A percentile compares a stretch with the other conserved stretches of the same genome.
phyloP scores from a whole-genome alignment of 2,888 invertebrate species.

The Parelbella ahira region DNA sequence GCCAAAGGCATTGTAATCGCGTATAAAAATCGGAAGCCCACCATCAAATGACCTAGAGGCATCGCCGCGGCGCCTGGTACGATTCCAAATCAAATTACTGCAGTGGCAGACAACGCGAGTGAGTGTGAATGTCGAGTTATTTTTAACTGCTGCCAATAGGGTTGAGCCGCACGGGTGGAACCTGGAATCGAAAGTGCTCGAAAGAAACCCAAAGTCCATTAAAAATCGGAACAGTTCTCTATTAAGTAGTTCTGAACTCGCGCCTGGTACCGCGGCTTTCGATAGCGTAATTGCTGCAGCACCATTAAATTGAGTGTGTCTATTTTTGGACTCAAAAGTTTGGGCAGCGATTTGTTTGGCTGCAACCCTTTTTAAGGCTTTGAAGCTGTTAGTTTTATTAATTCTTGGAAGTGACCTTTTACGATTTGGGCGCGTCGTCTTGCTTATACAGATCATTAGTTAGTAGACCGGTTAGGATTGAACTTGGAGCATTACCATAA shows the following conservation, averaged over 20 bases:
- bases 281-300: slow-evolving; percentile 5
- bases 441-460: no score
- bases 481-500: no score
- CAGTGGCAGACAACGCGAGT: slow-evolving; percentile 17
- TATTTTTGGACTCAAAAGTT: no score
- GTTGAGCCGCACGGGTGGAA: no score
- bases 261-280: slow-evolving; percentile 8
- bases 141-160: slow-evolving; percentile 6
- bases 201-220: slow-evolving; percentile 14
- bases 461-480: no score
- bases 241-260: not conserved
- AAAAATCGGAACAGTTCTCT: slow-evolving; percentile 9
- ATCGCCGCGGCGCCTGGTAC: slow-evolving; percentile 20
- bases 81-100: slow-evolving; percentile 22
- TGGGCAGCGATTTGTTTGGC: no score
- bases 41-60: slow-evolving; percentile 20
- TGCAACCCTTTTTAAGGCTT: no score
- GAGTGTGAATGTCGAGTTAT: slow-evolving; percentile 20
- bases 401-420: no score
- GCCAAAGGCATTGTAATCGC: slow-evolving; percentile 15
- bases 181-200: slow-evolving; percentile 1
- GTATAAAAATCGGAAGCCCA: slow-evolving; percentile 14
- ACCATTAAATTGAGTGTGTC: no score
- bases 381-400: no score
- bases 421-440: no score